A percentile compares a stretch with the other conserved stretches of the same genome.
These are phyloP conservation scores for Percina caprodes DNA, from an alignment of 2,113 vertebrate genomes.

Conservation along the genomic window DNA sequence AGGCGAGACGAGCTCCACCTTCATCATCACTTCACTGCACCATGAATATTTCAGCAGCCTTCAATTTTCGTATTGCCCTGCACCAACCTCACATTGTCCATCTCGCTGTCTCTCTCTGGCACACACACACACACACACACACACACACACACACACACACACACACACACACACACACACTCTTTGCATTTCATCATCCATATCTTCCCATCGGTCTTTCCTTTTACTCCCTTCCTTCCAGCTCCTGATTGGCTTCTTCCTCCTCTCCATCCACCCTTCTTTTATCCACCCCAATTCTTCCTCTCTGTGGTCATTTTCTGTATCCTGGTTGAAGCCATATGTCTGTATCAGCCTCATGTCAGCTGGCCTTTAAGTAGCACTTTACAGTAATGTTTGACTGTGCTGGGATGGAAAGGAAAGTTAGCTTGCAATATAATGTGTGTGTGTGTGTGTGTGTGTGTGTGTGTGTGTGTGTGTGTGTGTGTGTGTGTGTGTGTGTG, in stretches of 20 bases:
- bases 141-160: slow-evolving; percentile 28
- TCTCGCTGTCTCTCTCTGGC: neutral
- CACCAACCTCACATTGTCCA: slow-evolving; percentile 34
- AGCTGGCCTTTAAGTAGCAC: slow-evolving; percentile 25
- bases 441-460: slow-evolving; percentile 24
- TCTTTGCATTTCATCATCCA: slow-evolving; percentile 26
- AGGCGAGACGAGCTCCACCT: slow-evolving; percentile 71
- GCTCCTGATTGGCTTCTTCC: neutral
- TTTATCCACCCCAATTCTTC: neutral
- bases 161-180: slow-evolving; percentile 21
- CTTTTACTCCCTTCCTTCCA: slow-evolving; percentile 2
- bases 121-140: slow-evolving; percentile 13
- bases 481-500: slow-evolving; percentile 4
- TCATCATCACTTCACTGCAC: slow-evolving; percentile 45
- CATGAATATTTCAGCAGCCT: slow-evolving; percentile 72
- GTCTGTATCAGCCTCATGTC: slow-evolving; percentile 24
- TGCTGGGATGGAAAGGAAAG: slow-evolving; percentile 15
- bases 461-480: slow-evolving; percentile 19
- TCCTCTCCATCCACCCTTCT: neutral
- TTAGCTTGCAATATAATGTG: neutral
- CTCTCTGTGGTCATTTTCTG: neutral
- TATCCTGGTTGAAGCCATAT: slow-evolving; percentile 16
- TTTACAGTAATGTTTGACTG: slow-evolving; percentile 7
- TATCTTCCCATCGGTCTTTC: slow-evolving; percentile 8
- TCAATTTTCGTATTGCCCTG: slow-evolving; percentile 36